Evolutionary conservation across 2,113 vertebrate genomes (phyloP).

Genomic region (Epinephelus fuscoguttatus): DNA sequence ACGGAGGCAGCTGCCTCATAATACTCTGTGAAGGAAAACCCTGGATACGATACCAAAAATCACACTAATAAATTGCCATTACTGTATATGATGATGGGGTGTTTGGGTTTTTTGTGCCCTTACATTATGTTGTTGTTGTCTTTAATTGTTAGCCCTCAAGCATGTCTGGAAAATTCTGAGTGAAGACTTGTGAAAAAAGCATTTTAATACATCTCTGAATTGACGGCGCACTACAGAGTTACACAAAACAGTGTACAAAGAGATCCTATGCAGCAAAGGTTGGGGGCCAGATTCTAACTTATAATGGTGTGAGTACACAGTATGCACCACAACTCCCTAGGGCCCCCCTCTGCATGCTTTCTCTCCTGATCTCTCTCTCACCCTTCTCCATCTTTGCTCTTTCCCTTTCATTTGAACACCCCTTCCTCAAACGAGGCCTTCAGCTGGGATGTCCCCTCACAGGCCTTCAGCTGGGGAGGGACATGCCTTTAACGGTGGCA

Average conservation of each 20-base stretch:
- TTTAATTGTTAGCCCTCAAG: not conserved
- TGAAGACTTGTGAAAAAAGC: constrained; percentile 9
- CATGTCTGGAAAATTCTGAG: constrained; percentile 1
- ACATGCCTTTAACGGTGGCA: constrained; percentile 45
- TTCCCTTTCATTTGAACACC: constrained; percentile 56
- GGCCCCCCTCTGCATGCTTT: constrained; percentile 42
- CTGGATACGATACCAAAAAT: not conserved
- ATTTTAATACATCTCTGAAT: constrained; percentile 16
- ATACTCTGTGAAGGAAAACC: too few relatives aligned
- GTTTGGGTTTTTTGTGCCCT: not conserved
- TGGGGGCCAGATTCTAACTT: constrained; percentile 40
- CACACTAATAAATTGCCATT: not conserved
- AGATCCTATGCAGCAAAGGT: constrained; percentile 23
- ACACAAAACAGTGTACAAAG: constrained; percentile 36
- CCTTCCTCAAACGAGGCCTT: constrained; percentile 52
- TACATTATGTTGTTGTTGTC: not conserved
- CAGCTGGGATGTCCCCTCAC: constrained; percentile 31
- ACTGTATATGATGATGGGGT: too few relatives aligned
- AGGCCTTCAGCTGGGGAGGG: constrained; percentile 20
- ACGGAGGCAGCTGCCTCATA: too few relatives aligned
- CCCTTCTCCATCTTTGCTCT: constrained; percentile 23
- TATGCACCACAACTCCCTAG: constrained; percentile 30
- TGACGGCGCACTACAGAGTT: constrained; percentile 4
- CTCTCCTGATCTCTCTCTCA: constrained; percentile 52
- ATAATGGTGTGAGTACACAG: constrained; percentile 63